Conservation (phyloP, 2,113 vertebrate genomes). For the Motacilla tschutschensis region DNA sequence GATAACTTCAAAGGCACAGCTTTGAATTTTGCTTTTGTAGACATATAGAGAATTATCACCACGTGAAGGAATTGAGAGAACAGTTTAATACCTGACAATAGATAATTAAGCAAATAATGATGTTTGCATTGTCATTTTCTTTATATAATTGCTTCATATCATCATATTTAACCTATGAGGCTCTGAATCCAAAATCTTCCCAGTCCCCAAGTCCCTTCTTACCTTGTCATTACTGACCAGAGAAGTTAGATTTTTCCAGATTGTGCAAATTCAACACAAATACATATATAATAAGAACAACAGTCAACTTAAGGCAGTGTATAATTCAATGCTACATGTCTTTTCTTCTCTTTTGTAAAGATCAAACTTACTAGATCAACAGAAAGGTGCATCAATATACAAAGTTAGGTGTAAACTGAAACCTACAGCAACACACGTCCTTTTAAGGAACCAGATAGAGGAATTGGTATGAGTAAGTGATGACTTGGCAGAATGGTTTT, state of each 20-base stretch:
- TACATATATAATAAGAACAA: conserved; percentile 63
- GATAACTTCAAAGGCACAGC: conserved; percentile 83
- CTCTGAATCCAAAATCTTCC: conserved; percentile 36
- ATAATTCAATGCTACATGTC: conserved; percentile 58
- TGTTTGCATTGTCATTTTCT: conserved; percentile 52
- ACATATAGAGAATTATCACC: conserved; percentile 67
- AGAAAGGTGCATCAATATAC: conserved; percentile 64
- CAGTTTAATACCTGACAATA: conserved; percentile 63
- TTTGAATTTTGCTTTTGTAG: conserved; percentile 75
- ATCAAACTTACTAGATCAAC: conserved; percentile 41
- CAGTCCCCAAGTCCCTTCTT: conserved; percentile 57
- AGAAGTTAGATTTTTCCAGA: conserved; percentile 46
- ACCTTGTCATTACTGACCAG: conserved; percentile 42
- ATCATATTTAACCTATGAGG: conserved; percentile 59
- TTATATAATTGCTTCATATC: conserved; percentile 46
- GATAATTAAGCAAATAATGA: conserved; percentile 38
- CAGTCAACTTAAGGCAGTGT: conserved; percentile 76
- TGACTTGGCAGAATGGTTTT: conserved; percentile 21
- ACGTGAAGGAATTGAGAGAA: conserved; percentile 58
- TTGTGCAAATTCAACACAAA: conserved; percentile 77
- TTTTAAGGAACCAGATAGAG: conserved; percentile 3
- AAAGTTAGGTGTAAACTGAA: conserved; percentile 53
- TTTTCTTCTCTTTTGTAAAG: conserved; percentile 39
- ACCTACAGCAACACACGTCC: background rate
- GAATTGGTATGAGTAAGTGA: background rate